Conservation (phyloP, 2,113 vertebrate genomes). For the Brachyhypopomus occidentalis region DNA sequence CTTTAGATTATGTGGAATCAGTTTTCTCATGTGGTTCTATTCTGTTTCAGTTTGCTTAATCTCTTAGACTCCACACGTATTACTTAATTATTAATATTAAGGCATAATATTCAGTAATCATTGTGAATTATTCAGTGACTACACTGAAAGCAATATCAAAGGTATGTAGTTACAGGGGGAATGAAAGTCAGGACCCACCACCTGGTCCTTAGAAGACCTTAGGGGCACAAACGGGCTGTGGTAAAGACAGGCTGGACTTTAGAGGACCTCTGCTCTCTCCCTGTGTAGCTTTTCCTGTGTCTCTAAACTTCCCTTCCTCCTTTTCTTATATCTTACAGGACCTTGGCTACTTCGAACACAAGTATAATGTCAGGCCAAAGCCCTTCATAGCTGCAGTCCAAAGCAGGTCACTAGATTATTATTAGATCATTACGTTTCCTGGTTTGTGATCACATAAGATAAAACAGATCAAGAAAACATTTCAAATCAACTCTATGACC, state of each 20-base stretch:
- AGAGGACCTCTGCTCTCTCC: conserved; percentile 24
- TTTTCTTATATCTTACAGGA: conserved; percentile 78
- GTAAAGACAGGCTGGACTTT: conserved; percentile 14
- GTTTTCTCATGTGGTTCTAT: background rate
- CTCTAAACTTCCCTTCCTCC: conserved; percentile 56
- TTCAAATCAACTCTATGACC: background rate
- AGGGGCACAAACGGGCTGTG: background rate
- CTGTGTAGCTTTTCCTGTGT: conserved; percentile 26
- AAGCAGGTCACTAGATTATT: conserved; percentile 79
- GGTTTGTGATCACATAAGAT: background rate
- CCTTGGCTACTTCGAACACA: conserved; percentile 89
- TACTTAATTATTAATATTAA: no score
- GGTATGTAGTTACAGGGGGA: no score
- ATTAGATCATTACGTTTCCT: conserved; percentile 8
- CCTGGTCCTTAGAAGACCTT: no score
- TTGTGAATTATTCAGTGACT: no score
- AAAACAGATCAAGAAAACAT: background rate
- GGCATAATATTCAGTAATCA: no score
- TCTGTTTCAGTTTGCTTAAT: background rate
- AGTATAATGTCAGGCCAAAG: conserved; percentile 88
- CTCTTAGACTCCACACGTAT: background rate
- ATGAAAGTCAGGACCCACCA: no score
- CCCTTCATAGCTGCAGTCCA: conserved; percentile 83
- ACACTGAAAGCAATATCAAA: no score
- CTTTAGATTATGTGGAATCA: background rate